Conservation (phyloP, 2,888 invertebrate species). For the Meteorus colon region DNA sequence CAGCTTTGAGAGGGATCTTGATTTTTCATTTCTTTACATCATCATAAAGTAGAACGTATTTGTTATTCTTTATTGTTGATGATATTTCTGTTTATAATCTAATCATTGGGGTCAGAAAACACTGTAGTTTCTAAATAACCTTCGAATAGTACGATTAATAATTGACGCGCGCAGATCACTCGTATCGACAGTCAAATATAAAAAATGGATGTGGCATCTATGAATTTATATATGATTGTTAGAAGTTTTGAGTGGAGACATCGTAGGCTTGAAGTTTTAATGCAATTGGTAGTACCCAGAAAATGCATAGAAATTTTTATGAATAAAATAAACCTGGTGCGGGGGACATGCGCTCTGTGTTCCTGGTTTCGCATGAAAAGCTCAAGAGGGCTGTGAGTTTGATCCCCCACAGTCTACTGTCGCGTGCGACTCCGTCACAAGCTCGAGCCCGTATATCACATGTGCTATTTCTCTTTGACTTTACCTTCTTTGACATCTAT, state of each 20-base stretch:
- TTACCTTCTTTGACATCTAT: not conserved
- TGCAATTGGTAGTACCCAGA: conserved; percentile 23
- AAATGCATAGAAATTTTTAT: conserved; percentile 43
- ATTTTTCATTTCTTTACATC: no score
- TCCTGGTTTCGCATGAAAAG: conserved; percentile 29
- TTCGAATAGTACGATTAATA: no score
- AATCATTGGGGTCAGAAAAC: no score
- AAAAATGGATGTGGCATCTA: not conserved
- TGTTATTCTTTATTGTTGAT: not conserved
- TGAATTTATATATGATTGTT: not conserved
- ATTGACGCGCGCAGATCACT: no score
- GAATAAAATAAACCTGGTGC: conserved; percentile 47
- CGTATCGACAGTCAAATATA: no score
- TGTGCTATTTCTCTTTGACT: conserved; percentile 10
- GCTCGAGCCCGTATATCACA: conserved; percentile 40
- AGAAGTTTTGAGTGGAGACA: not conserved
- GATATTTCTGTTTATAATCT: not conserved
- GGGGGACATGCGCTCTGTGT: conserved; percentile 53
- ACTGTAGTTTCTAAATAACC: no score
- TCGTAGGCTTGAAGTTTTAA: conserved; percentile 8
- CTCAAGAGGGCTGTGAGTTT: conserved; percentile 54
- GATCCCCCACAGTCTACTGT: conserved; percentile 68
- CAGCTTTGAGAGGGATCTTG: no score
- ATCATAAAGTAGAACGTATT: not conserved
- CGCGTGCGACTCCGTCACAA: conserved; percentile 67